A percentile compares a stretch with the other conserved stretches of the same genome.
Conservation (phyloP, 2,797 vertebrate species). For the Psittacula derbiana region DNA sequence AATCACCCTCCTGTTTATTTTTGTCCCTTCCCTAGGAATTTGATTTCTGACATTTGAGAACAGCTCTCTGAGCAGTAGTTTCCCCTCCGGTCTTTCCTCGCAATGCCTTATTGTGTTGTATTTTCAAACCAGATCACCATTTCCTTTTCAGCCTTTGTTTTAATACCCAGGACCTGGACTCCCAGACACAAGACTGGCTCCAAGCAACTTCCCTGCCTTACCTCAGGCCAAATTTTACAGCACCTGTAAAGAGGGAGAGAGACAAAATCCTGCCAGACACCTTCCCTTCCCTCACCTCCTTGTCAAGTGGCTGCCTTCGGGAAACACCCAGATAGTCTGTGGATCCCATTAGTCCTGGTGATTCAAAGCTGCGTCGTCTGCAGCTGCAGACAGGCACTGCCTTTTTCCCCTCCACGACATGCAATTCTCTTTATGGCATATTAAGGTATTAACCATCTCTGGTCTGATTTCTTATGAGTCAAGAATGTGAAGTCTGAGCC, state of each 20-base stretch:
- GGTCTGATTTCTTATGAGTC: neutral
- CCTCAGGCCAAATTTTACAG: neutral
- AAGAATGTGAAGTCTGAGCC: neutral
- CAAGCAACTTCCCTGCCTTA: neutral
- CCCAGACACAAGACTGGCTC: neutral
- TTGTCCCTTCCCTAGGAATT: neutral
- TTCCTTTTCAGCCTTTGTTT: conserved; percentile 34
- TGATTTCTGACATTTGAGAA: neutral
- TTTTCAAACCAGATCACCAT: neutral
- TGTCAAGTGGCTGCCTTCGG: conserved; percentile 24
- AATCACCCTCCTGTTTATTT: neutral
- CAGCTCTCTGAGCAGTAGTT: neutral
- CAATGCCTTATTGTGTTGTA: neutral
- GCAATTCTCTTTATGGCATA: neutral
- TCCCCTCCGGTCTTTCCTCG: neutral
- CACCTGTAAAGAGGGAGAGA: neutral
- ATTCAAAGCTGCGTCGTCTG: conserved; percentile 46
- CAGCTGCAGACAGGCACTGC: conserved; percentile 69
- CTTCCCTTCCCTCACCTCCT: conserved; percentile 42
- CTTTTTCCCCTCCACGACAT: neutral
- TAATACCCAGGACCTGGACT: neutral
- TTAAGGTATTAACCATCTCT: neutral
- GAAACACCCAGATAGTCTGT: conserved; percentile 62
- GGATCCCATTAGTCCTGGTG: conserved; percentile 12
- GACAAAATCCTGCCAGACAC: neutral